These are phyloP conservation scores for Lagothrix lagotricha DNA, from an alignment of 2,797 vertebrate genomes.

Conservation along the genomic window DNA sequence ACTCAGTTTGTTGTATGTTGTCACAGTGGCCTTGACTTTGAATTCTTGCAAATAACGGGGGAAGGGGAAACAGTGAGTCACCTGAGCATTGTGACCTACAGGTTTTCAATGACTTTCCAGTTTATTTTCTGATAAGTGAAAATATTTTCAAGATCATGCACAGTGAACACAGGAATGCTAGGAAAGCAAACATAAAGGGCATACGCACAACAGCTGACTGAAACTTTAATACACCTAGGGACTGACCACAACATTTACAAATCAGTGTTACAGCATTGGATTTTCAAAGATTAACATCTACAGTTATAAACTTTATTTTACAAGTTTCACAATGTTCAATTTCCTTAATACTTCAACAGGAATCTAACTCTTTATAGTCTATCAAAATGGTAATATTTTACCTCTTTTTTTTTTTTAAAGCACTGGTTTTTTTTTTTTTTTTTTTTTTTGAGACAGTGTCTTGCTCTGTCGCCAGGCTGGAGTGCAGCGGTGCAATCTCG, in stretches of 20 bases:
- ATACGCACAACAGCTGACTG: background rate
- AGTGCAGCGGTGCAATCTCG: too few species aligned
- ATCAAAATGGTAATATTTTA: slow-evolving; percentile 3
- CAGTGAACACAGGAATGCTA: slow-evolving; percentile 9
- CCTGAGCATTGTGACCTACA: background rate
- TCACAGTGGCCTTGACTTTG: background rate
- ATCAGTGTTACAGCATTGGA: slow-evolving; percentile 45
- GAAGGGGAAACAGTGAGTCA: background rate
- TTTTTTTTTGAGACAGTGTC: too few species aligned
- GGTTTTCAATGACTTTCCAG: slow-evolving; percentile 33
- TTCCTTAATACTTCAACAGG: slow-evolving; percentile 42
- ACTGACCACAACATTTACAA: slow-evolving; percentile 29
- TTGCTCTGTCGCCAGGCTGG: too few species aligned
- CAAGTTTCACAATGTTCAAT: slow-evolving; percentile 47
- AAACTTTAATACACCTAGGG: slow-evolving; percentile 39
- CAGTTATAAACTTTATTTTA: background rate
- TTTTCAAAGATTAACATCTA: slow-evolving; percentile 60
- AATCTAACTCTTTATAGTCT: slow-evolving; percentile 11
- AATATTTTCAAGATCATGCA: slow-evolving; percentile 47
- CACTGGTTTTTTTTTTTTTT: background rate
- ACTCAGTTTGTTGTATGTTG: background rate
- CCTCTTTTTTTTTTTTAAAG: background rate
- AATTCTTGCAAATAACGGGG: slow-evolving; percentile 17
- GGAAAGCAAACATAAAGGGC: background rate
- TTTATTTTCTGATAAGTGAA: slow-evolving; percentile 45